These are phyloP conservation scores for Glyphotaelius pellucidus DNA, from an alignment of 2,888 invertebrate genomes.

Conservation along the genomic window DNA sequence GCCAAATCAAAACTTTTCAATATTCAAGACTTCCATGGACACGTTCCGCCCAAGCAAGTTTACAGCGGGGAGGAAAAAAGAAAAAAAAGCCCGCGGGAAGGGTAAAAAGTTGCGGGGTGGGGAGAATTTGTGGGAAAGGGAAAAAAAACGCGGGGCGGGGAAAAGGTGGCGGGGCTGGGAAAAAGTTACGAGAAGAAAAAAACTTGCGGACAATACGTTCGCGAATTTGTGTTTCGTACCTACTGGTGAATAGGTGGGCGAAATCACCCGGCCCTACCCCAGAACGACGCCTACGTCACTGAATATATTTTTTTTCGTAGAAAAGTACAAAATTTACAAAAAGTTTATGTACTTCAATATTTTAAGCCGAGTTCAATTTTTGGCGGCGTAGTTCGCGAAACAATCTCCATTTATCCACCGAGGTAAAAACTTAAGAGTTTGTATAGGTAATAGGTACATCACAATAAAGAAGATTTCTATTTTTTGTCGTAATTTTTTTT, in stretches of 20 bases:
- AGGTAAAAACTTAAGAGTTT: background rate
- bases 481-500: too few relatives aligned
- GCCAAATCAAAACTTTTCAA: conserved; percentile 66
- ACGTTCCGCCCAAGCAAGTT: conserved; percentile 64
- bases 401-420: background rate
- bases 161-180: conserved; percentile 12
- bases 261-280: background rate
- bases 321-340: background rate
- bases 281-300: background rate
- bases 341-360: background rate
- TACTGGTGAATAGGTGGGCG: conserved; percentile 31
- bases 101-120: conserved; percentile 13
- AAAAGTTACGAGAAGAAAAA: conserved; percentile 56
- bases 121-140: background rate
- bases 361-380: background rate
- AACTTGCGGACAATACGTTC: conserved; percentile 35
- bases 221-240: conserved; percentile 59
- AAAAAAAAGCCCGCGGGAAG: background rate
- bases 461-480: background rate
- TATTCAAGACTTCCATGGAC: conserved; percentile 63
- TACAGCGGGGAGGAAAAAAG: conserved; percentile 49
- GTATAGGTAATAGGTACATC: background rate
- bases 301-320: background rate
- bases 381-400: background rate
- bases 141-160: background rate